A percentile compares a stretch with the other conserved stretches of the same genome.
Evolutionary conservation across 2,888 invertebrate species (phyloP).

Genomic region (Tetragonisca angustula): DNA sequence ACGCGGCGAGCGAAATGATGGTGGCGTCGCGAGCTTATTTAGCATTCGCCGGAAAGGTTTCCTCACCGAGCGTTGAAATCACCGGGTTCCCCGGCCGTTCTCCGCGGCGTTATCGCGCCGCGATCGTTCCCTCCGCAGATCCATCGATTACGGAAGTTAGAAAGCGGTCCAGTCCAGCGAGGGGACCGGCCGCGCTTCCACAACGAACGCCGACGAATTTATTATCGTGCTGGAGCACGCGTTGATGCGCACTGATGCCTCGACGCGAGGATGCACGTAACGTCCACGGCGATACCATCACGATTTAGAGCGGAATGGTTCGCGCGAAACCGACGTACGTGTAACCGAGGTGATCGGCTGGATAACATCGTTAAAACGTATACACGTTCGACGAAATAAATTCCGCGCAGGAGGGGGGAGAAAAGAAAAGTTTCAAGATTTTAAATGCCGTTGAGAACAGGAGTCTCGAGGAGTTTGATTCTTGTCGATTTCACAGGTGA

Average conservation of each 20-base stretch:
- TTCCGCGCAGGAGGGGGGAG: not conserved
- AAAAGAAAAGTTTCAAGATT: not conserved
- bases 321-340: constrained; percentile 18
- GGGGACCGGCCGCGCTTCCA: constrained; percentile 23
- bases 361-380: constrained; percentile 42
- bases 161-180: constrained; percentile 29
- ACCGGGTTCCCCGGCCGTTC: constrained; percentile 22
- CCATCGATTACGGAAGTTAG: constrained; percentile 51
- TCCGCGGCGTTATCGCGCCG: constrained; percentile 32
- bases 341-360: constrained; percentile 8
- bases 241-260: constrained; percentile 45
- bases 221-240: constrained; percentile 36
- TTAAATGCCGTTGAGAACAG: not conserved
- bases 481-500: too few species aligned
- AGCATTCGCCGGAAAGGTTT: constrained; percentile 25
- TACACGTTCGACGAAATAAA: not conserved
- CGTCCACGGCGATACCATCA: constrained; percentile 46
- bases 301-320: constrained; percentile 46
- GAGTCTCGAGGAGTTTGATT: too few species aligned
- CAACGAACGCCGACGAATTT: constrained; percentile 43
- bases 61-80: constrained; percentile 39
- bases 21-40: constrained; percentile 7
- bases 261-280: constrained; percentile 54
- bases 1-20: not conserved
- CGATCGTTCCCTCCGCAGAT: constrained; percentile 40